phyloP scores from a whole-genome alignment of 2,888 invertebrate species.

The Eurois occulta region DNA sequence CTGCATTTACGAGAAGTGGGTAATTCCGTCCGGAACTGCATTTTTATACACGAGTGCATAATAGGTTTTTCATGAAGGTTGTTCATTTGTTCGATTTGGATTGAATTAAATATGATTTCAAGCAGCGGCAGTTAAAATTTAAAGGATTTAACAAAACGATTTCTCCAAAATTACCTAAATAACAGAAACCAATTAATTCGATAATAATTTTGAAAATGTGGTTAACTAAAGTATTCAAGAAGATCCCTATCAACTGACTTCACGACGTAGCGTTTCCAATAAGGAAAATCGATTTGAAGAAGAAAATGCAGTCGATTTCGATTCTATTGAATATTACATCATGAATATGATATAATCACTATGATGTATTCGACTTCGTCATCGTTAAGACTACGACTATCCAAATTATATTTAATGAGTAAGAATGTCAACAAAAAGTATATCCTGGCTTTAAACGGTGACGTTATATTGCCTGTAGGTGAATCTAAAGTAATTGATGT shows the following conservation, averaged over 20 bases:
- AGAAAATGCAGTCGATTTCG: slow-evolving; percentile 31
- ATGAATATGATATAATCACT: slow-evolving; percentile 50
- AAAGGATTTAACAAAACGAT: neutral
- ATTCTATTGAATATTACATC: slow-evolving; percentile 42
- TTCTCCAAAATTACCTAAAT: neutral
- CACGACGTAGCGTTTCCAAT: slow-evolving; percentile 5
- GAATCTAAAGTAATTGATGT: slow-evolving; percentile 40
- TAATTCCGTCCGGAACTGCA: slow-evolving; percentile 67
- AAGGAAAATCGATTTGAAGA: slow-evolving; percentile 44
- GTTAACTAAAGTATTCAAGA: neutral
- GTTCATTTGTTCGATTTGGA: slow-evolving; percentile 10
- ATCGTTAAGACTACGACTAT: slow-evolving; percentile 34
- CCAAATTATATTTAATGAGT: slow-evolving; percentile 58
- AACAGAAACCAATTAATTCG: neutral
- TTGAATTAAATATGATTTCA: neutral
- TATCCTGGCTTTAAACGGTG: slow-evolving; percentile 47
- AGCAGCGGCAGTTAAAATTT: neutral
- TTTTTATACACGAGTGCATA: slow-evolving; percentile 51
- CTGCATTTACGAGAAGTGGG: slow-evolving; percentile 62
- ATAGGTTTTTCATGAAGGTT: slow-evolving; percentile 43
- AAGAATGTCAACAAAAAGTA: slow-evolving; percentile 52
- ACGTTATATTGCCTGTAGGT: slow-evolving; percentile 37
- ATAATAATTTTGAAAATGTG: neutral
- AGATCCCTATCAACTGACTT: neutral
- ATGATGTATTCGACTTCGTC: slow-evolving; percentile 50